Conservation (phyloP, 2,888 invertebrate genomes). For the Andrena dorsata region DNA sequence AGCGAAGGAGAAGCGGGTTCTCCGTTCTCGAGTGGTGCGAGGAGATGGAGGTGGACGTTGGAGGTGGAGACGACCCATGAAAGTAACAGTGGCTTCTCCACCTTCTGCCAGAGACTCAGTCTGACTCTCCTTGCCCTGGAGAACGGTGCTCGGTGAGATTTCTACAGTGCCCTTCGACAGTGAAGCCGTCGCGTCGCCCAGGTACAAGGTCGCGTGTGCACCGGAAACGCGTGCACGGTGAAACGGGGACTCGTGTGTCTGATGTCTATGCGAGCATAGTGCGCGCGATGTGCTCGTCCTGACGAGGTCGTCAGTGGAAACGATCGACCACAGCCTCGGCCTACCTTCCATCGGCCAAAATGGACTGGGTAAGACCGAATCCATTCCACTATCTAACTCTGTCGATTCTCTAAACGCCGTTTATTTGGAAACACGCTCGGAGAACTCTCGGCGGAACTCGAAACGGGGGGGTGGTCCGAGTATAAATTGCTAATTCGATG, state of each 20-base stretch:
- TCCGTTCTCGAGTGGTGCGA: slow-evolving; percentile 17
- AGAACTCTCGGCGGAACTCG: background rate
- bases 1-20: slow-evolving; percentile 31
- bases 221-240: slow-evolving; percentile 39
- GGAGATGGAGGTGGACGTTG: slow-evolving; percentile 73
- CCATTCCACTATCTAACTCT: background rate
- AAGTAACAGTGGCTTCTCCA: slow-evolving; percentile 82
- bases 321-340: slow-evolving; percentile 26
- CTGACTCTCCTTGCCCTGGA: slow-evolving; percentile 50
- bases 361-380: slow-evolving; percentile 63
- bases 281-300: slow-evolving; percentile 66
- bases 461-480: background rate
- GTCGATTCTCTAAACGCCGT: background rate
- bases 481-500: background rate
- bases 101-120: slow-evolving; percentile 43
- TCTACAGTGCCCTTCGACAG: slow-evolving; percentile 20
- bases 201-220: slow-evolving; percentile 70
- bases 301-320: slow-evolving; percentile 20
- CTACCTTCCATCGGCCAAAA: slow-evolving; percentile 10
- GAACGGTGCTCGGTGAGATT: slow-evolving; percentile 52
- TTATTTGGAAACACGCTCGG: too few relatives aligned
- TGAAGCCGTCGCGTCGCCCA: slow-evolving; percentile 52
- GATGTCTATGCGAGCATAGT: slow-evolving; percentile 31
- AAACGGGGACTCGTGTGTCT: slow-evolving; percentile 30
- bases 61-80: slow-evolving; percentile 82